Percentiles rank a stretch among this genome's conserved stretches.
Conservation (phyloP, 2,888 invertebrate species). For the Actias luna region DNA sequence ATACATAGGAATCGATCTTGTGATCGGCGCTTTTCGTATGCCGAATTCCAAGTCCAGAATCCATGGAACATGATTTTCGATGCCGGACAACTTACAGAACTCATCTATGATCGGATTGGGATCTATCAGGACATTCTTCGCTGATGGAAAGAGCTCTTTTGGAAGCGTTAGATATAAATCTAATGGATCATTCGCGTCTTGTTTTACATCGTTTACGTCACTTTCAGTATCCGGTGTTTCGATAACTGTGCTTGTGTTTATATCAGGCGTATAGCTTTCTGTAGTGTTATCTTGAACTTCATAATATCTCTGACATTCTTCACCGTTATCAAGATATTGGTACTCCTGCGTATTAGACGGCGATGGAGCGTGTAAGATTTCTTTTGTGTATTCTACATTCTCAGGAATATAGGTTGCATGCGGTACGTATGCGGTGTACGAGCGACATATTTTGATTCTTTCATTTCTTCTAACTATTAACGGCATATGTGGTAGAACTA, state of each 20-base stretch:
- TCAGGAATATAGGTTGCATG: not conserved
- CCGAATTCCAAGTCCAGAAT: conserved; percentile 65
- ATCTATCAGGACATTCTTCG: conserved; percentile 50
- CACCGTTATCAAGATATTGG: not conserved
- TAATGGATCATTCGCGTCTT: conserved; percentile 30
- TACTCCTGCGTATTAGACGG: not conserved
- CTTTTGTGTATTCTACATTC: not conserved
- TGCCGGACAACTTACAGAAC: conserved; percentile 49
- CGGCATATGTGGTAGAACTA: conserved; percentile 19
- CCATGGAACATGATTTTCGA: conserved; percentile 48
- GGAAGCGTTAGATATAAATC: conserved; percentile 52
- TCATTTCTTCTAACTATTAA: not conserved
- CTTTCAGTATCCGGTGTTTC: not conserved
- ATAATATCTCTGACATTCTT: not conserved
- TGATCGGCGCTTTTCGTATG: conserved; percentile 44
- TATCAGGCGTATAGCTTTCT: not conserved
- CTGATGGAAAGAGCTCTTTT: conserved; percentile 52
- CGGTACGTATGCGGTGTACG: not conserved
- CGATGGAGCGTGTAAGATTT: not conserved
- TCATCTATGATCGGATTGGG: conserved; percentile 63
- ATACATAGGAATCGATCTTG: conserved; percentile 53
- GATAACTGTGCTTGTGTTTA: not conserved
- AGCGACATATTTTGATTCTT: not conserved
- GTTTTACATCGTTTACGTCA: not conserved
- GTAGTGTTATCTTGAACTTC: not conserved